Percentiles rank a stretch among this genome's conserved stretches.
Evolutionary conservation across 2,113 vertebrate species (phyloP).

Genomic region (Albula glossodonta): DNA sequence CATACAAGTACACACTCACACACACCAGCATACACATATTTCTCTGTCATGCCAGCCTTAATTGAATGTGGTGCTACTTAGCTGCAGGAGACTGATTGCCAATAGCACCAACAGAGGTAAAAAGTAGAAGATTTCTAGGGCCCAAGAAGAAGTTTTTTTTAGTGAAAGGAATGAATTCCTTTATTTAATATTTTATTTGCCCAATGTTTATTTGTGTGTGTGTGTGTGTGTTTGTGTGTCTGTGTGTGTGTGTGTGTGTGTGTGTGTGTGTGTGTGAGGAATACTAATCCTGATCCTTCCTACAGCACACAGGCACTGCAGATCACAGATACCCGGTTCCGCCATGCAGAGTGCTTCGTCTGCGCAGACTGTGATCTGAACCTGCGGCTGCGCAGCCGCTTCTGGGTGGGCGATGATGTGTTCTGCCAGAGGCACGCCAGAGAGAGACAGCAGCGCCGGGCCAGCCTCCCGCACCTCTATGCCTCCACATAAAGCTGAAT

Average conservation of each 20-base stretch:
- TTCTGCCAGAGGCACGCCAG: conserved; percentile 76
- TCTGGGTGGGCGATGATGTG: conserved; percentile 72
- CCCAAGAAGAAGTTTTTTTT: no score
- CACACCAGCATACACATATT: not conserved
- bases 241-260: not conserved
- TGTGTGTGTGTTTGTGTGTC: not conserved
- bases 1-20: not conserved
- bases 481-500: no score
- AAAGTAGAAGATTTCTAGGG: no score
- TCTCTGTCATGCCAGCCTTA: no score
- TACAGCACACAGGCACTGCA: conserved; percentile 68
- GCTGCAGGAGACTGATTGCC: no score
- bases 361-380: conserved; percentile 75
- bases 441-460: conserved; percentile 54
- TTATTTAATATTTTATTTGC: not conserved
- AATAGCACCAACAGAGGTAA: no score
- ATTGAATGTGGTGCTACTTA: no score
- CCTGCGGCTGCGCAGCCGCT: conserved; percentile 75
- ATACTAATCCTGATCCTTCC: not conserved
- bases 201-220: not conserved
- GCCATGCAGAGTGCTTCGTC: conserved; percentile 69
- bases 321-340: conserved; percentile 70
- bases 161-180: not conserved
- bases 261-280: not conserved
- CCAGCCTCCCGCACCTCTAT: no score